These are phyloP conservation scores for Lasioglossum calceatum DNA, from an alignment of 2,888 invertebrate genomes.

Conservation along the genomic window DNA sequence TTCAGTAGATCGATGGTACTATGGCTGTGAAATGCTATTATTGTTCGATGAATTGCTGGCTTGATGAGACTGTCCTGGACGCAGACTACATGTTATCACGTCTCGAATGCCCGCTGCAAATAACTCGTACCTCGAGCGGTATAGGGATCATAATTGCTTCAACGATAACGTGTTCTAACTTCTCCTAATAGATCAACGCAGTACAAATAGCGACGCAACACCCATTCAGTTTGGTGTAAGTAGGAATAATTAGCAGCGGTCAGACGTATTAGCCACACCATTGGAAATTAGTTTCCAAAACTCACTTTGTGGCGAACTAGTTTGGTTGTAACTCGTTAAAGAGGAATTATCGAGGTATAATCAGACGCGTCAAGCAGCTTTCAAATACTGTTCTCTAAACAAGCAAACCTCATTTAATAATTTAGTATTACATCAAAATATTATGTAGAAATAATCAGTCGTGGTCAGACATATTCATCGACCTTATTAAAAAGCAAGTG, in stretches of 20 bases:
- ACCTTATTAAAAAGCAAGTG: background rate
- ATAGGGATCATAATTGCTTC: constrained; percentile 3
- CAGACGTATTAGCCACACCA: background rate
- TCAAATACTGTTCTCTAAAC: no score
- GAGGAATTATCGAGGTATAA: background rate
- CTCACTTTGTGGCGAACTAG: background rate
- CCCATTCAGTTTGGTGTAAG: background rate
- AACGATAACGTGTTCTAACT: background rate
- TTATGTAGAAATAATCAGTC: background rate
- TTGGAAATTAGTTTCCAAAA: background rate
- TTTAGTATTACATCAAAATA: background rate
- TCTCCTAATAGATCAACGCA: background rate
- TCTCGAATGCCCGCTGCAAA: constrained; percentile 28
- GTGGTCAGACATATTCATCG: background rate
- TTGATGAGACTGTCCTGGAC: constrained; percentile 44
- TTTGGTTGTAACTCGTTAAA: background rate
- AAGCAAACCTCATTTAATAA: background rate
- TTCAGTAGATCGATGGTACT: constrained; percentile 25
- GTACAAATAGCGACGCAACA: background rate
- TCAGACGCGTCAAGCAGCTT: background rate
- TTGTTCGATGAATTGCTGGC: constrained; percentile 44
- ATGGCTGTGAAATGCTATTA: constrained; percentile 43
- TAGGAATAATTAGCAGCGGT: background rate
- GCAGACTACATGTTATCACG: constrained; percentile 30
- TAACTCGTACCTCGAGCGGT: constrained; percentile 6